A percentile compares a stretch with the other conserved stretches of the same genome.
These are phyloP conservation scores for Aleiodes testaceus DNA, from an alignment of 2,888 invertebrate genomes.

Conservation along the genomic window DNA sequence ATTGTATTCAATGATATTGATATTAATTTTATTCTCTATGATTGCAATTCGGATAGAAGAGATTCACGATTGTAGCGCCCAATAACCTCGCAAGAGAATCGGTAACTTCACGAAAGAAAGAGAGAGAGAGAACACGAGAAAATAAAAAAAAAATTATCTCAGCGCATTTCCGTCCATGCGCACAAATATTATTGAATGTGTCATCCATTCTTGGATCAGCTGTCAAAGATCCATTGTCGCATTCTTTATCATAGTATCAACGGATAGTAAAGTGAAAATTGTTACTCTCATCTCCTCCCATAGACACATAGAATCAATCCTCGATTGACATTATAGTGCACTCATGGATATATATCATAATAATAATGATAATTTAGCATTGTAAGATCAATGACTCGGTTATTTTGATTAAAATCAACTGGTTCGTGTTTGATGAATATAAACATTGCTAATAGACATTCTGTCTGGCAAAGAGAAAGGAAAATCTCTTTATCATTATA, in stretches of 20 bases:
- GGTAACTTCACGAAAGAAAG: neutral
- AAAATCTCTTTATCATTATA: no score
- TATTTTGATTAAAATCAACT: neutral
- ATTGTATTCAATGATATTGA: no score
- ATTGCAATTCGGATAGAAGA: no score
- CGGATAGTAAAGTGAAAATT: no score
- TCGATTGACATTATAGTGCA: no score
- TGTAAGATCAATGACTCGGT: slow-evolving; percentile 22
- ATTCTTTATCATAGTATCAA: no score
- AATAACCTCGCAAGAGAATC: neutral
- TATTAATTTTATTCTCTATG: no score
- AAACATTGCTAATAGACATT: slow-evolving; percentile 5
- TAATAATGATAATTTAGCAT: neutral
- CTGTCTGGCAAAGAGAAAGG: no score
- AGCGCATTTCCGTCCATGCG: slow-evolving; percentile 2
- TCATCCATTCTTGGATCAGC: slow-evolving; percentile 5
- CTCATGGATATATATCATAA: neutral
- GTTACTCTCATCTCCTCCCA: no score
- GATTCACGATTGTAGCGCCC: neutral
- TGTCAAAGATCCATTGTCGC: slow-evolving; percentile 7
- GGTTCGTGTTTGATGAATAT: slow-evolving; percentile 4
- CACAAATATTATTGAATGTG: slow-evolving; percentile 1
- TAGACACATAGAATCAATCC: no score
- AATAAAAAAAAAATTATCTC: neutral
- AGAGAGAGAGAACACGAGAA: neutral